Conservation (phyloP, 2,113 vertebrate genomes). For the Gobius niger region DNA sequence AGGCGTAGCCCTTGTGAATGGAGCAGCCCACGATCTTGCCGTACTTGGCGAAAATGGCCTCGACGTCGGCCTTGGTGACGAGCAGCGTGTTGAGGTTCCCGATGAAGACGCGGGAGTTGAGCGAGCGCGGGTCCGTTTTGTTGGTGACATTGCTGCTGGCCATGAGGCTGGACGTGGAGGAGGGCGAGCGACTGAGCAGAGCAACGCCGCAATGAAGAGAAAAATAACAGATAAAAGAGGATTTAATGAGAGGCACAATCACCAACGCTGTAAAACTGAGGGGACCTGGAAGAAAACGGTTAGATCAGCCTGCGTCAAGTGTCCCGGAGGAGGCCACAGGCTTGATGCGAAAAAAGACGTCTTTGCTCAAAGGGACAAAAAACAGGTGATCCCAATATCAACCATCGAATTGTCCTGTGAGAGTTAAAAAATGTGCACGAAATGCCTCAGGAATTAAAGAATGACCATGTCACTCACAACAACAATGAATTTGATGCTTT, state of each 20-base stretch:
- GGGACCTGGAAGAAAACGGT: neutral
- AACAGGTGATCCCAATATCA: no score
- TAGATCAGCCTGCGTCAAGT: no score
- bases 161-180: slow-evolving; percentile 74
- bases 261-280: neutral
- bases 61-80: slow-evolving; percentile 88
- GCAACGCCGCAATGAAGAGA: neutral
- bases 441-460: no score
- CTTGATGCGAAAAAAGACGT: neutral
- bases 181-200: slow-evolving; percentile 59
- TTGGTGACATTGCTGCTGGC: slow-evolving; percentile 91
- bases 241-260: neutral
- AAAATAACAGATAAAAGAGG: neutral
- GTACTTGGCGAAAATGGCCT: slow-evolving; percentile 89
- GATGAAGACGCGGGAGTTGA: slow-evolving; percentile 91
- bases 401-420: no score
- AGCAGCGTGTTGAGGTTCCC: slow-evolving; percentile 90
- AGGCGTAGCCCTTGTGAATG: slow-evolving; percentile 90
- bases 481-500: no score
- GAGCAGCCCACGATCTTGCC: slow-evolving; percentile 91
- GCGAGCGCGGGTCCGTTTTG: slow-evolving; percentile 87
- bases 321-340: neutral
- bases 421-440: no score
- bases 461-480: no score
- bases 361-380: neutral